Conservation (phyloP, 2,888 invertebrate genomes). For the Micropterix aruncella region DNA sequence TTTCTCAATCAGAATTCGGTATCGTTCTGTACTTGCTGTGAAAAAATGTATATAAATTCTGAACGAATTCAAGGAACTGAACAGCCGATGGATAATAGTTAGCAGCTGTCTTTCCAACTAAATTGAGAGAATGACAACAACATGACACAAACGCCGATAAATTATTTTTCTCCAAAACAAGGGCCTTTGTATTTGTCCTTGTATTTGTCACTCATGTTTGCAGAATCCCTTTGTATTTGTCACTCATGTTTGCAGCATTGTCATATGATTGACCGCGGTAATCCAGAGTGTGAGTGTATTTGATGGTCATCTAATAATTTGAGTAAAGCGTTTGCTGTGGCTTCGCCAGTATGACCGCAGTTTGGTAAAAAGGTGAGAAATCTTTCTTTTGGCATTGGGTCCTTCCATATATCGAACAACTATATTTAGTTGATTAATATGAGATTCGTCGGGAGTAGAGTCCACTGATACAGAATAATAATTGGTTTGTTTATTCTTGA, state of each 20-base stretch:
- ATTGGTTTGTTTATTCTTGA: constrained; percentile 8
- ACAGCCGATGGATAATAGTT: constrained; percentile 11
- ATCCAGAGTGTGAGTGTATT: constrained; percentile 13
- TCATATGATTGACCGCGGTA: constrained; percentile 14
- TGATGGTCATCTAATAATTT: constrained; percentile 10
- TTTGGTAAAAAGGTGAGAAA: constrained; percentile 13
- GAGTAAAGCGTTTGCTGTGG: constrained; percentile 11
- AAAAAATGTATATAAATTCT: constrained; percentile 13
- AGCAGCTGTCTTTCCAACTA: constrained; percentile 14
- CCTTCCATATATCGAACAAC: constrained; percentile 13
- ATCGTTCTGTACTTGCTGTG: constrained; percentile 9
- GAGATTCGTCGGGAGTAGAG: constrained; percentile 13
- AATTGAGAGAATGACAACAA: constrained; percentile 12
- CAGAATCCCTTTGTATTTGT: constrained; percentile 14
- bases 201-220: too few species aligned
- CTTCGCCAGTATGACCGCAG: constrained; percentile 8
- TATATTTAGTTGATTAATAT: constrained; percentile 14
- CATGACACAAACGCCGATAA: constrained; percentile 10
- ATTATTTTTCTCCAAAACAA: constrained; percentile 11
- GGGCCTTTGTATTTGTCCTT: too few species aligned
- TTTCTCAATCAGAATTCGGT: constrained; percentile 6
- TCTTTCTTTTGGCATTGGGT: constrained; percentile 13
- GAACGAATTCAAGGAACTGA: constrained; percentile 12
- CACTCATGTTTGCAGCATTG: constrained; percentile 14
- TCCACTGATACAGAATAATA: constrained; percentile 15